Percentiles rank a stretch among this genome's conserved stretches.
Conservation (phyloP, 2,797 vertebrate genomes). For the Sebastes miniatus region DNA sequence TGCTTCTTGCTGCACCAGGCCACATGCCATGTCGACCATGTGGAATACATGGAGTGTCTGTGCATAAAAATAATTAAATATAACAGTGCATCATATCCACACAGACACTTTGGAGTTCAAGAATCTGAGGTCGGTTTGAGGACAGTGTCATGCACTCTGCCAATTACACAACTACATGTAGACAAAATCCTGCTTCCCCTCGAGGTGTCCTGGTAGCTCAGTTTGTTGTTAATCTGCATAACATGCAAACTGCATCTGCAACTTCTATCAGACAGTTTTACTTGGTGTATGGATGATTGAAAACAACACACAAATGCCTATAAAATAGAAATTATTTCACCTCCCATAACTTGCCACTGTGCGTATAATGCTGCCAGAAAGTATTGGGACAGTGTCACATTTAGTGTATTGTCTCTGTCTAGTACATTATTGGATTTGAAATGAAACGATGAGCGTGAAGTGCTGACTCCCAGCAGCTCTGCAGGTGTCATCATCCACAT, state of each 20-base stretch:
- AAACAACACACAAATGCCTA: neutral
- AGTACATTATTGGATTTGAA: constrained; percentile 11
- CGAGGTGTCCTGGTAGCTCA: neutral
- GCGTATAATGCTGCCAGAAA: neutral
- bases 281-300: neutral
- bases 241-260: neutral
- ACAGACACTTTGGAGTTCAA: neutral
- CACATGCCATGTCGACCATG: neutral
- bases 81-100: neutral
- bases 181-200: neutral
- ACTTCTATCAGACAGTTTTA: neutral
- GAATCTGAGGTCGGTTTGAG: neutral
- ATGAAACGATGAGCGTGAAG: neutral
- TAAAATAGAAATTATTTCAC: neutral
- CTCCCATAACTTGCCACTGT: neutral
- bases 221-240: neutral
- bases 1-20: neutral
- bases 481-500: constrained; percentile 1
- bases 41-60: neutral
- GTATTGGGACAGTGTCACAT: neutral
- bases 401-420: neutral
- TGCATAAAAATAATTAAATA: neutral
- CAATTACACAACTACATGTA: neutral
- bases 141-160: neutral
- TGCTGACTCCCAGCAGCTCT: neutral